A percentile compares a stretch with the other conserved stretches of the same genome.
These are phyloP conservation scores for Caenorhabditis afra DNA, from an alignment of 2,888 invertebrate species.

Conservation along the genomic window DNA sequence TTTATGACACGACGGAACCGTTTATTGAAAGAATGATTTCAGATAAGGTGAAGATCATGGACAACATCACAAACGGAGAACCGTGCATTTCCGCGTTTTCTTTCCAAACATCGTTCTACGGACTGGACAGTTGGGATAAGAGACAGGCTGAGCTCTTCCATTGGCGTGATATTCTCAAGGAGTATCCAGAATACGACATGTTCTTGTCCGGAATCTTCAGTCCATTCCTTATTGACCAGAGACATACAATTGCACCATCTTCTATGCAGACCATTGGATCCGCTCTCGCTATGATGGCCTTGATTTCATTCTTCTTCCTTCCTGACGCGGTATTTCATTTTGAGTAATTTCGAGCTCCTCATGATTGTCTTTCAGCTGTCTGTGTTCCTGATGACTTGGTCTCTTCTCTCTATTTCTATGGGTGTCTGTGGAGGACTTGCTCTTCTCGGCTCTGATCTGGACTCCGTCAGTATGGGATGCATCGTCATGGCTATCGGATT, in stretches of 20 bases:
- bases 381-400: constrained; percentile 80
- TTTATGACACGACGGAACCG: neutral
- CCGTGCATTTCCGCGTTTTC: constrained; percentile 78
- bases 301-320: constrained; percentile 79
- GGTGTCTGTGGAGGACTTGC: constrained; percentile 80
- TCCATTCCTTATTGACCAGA: constrained; percentile 79
- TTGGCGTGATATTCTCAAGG: constrained; percentile 77
- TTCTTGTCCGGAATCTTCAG: constrained; percentile 79
- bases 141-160: constrained; percentile 79
- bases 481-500: constrained; percentile 80
- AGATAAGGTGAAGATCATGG: constrained; percentile 77
- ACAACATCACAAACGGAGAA: constrained; percentile 74
- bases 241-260: constrained; percentile 79
- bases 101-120: constrained; percentile 80
- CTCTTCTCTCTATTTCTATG: constrained; percentile 79
- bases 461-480: constrained; percentile 80
- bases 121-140: constrained; percentile 80
- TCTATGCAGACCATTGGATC: constrained; percentile 79
- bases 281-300: constrained; percentile 77
- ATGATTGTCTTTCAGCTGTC: constrained; percentile 72
- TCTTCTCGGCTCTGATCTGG: constrained; percentile 78
- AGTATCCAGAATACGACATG: constrained; percentile 78
- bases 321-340: constrained; percentile 72
- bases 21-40: constrained; percentile 21
- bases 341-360: too few relatives aligned